Percentiles rank a stretch among this genome's conserved stretches.
Conservation (phyloP, 2,113 vertebrate species). For the Channa maculata region DNA sequence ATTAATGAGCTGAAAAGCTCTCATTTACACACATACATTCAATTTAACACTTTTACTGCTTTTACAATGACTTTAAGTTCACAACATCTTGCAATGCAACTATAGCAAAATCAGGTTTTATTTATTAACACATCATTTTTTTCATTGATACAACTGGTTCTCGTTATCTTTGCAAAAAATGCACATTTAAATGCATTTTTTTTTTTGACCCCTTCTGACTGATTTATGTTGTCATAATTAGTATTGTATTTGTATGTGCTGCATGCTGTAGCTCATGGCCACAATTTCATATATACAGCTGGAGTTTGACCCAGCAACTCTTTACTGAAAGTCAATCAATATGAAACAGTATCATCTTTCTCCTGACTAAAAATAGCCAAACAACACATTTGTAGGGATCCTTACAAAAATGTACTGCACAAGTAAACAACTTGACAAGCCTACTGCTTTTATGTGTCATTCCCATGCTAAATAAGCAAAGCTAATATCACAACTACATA, state of each 20-base stretch:
- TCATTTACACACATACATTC: no score
- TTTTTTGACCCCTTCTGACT: conserved; percentile 5
- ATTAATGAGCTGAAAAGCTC: background rate
- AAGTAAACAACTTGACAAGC: background rate
- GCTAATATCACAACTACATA: background rate
- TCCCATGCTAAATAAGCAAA: background rate
- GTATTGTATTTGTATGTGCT: background rate
- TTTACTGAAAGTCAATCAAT: background rate
- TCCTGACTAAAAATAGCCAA: no score
- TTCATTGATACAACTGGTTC: no score
- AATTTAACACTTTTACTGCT: no score
- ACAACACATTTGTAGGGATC: background rate
- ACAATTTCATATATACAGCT: background rate
- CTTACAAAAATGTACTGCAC: background rate
- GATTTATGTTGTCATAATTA: background rate
- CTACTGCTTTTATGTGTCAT: background rate
- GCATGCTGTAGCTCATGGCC: no score
- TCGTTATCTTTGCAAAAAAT: no score
- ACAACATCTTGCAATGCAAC: no score
- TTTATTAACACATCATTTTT: no score
- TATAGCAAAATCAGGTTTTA: no score
- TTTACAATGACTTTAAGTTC: no score
- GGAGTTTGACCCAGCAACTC: background rate
- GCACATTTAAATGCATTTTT: no score
- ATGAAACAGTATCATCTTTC: no score